Evolutionary conservation across 1,140 invertebrate genomes (phyloP), one percentile per base, ranked within the genome.

Genomic region (Atta texana): DNA sequence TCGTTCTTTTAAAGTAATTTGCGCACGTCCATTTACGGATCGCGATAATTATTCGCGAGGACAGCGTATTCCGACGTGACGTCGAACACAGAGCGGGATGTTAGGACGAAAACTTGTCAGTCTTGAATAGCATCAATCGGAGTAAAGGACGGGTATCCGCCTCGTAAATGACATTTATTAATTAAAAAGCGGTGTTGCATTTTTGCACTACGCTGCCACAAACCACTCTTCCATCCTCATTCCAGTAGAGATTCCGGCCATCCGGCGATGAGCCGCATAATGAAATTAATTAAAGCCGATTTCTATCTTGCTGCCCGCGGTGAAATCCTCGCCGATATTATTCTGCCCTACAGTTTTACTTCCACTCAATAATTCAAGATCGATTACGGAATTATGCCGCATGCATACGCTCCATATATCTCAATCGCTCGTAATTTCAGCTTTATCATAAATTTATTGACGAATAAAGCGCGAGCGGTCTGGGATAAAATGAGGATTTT

Each of bases 211-310:
- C 18, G 18, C 7, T 51, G 2, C 14, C 68, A 3, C 24, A 12
- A 5, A 18, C 44, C 34, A 1, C 2, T 14, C 31, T 7, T 12
- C 7, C 18, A 6, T 8, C 55, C 6, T n/a, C 21, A 1, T n/a
- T 3, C 55, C 34, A 8, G 14, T 53, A 31, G 49, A 4, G 49
- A 4, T 78, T 78, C 76, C 59, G 76, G 24, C 12, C 44, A 53
- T 66, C 59, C 24, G 44, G 21, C 21, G 66, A 71, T 49, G 34
- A 81, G 49, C 55, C 66, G 53, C 55, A 61, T 61, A 84, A 74
- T 75, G 57, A 61, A 84, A 84, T 84, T 84, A 84, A 84, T 84
- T 61, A 84, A 74, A 84, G 39, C 69, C n/a, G 55, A 84, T 74
- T 84, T 24, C 55, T 59, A 74, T 84, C 80, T 59, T 51, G 6